phyloP scores from a whole-genome alignment of 2,888 invertebrate genomes.

The Hemistola chrysoprasaria region DNA sequence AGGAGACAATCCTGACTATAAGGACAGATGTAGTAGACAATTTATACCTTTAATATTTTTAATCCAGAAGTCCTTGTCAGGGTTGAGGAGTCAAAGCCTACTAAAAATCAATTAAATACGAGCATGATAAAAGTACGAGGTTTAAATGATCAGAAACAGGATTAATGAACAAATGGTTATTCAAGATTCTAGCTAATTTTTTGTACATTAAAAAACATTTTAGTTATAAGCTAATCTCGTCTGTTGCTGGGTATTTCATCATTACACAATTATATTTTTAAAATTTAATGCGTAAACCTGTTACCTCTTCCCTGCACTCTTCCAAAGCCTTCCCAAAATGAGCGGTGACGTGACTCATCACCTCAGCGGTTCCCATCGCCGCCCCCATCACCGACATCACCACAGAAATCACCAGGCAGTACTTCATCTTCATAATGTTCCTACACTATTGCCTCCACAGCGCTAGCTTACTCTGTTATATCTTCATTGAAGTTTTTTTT shows the following conservation, averaged over 20 bases:
- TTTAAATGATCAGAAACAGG: neutral
- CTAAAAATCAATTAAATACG: too few species aligned
- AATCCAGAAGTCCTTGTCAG: too few species aligned
- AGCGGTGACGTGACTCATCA: conserved; percentile 75
- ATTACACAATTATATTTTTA: too few species aligned
- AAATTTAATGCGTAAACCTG: conserved; percentile 8
- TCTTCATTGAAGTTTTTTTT: conserved; percentile 34
- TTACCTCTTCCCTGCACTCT: conserved; percentile 68
- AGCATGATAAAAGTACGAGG: too few species aligned
- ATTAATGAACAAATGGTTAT: neutral
- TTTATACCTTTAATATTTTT: neutral
- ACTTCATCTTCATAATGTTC: conserved; percentile 30
- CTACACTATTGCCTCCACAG: conserved; percentile 15
- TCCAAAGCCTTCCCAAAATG: conserved; percentile 68
- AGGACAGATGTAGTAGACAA: too few species aligned
- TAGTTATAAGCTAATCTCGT: too few species aligned
- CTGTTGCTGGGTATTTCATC: too few species aligned
- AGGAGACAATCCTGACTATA: conserved; percentile 61
- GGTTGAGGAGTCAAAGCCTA: too few species aligned
- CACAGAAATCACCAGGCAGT: conserved; percentile 34
- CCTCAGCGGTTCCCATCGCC: conserved; percentile 59
- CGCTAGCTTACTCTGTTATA: conserved; percentile 33
- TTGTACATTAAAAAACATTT: too few species aligned
- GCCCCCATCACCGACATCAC: conserved; percentile 35
- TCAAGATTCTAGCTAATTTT: neutral